A percentile compares a stretch with the other conserved stretches of the same genome.
Conservation (phyloP, 2,797 vertebrate species). For the Sebastes umbrosus region DNA sequence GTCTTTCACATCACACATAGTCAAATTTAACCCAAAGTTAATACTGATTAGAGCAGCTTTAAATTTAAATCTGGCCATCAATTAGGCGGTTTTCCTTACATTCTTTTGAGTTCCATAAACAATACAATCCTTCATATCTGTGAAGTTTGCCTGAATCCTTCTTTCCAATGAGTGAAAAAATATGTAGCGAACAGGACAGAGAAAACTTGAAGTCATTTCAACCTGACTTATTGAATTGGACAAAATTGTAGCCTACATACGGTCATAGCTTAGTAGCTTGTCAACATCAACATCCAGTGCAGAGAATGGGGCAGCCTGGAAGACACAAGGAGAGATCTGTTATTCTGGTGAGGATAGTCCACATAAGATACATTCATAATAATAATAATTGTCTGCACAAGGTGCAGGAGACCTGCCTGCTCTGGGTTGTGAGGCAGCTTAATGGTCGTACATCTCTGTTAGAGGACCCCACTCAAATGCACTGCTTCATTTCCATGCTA, state of each 20-base stretch:
- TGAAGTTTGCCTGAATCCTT: not conserved
- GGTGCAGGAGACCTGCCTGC: not conserved
- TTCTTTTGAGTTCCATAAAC: not conserved
- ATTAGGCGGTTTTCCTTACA: not conserved
- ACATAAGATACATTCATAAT: not conserved
- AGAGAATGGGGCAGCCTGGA: conserved; percentile 78
- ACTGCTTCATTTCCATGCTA: not conserved
- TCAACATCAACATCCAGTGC: conserved; percentile 76
- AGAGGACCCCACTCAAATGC: not conserved
- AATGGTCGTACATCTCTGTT: not conserved
- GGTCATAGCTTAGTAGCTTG: conserved; percentile 36
- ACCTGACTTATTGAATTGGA: not conserved
- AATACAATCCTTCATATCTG: not conserved
- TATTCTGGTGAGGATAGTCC: not conserved
- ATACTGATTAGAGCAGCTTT: not conserved
- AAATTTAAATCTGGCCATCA: not conserved
- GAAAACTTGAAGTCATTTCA: not conserved
- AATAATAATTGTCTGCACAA: not conserved
- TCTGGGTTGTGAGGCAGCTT: not conserved
- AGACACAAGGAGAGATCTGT: not conserved
- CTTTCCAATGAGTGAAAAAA: not conserved
- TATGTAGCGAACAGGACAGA: not conserved
- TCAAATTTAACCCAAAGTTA: not conserved
- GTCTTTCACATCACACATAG: not conserved
- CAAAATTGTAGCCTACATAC: conserved; percentile 8